Base-by-base conservation (phyloP, 2,797 vertebrate genomes). In the Pelodytes ibericus region DNA sequence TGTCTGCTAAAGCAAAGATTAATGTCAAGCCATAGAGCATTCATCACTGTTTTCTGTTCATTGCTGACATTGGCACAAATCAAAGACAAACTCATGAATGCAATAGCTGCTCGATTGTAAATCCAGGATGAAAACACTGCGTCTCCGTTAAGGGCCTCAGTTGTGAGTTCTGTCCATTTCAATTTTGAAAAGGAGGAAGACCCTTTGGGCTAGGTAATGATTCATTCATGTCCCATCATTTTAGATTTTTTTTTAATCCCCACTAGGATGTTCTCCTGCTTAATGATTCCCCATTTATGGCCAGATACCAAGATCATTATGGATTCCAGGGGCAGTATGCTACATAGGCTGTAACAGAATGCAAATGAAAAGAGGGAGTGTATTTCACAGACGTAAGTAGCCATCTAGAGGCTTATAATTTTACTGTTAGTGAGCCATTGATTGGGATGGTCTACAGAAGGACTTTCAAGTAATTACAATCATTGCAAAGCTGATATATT, bases 391-490 rank as follows among this genome's bases (percentile, higher is more conserved):
- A 82, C 83, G 44, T 30, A 73, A 83, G 82, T 84, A 81, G 86
- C 82, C 90, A 90, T 91, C 91, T 92, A 91, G 90, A 91, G 89
- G 74, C 83, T 83, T 85, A 90, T 91, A 86, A 92, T 92, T 92
- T 93, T 86, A 89, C 89, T 83, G 87, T 90, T 89, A 88, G 85
- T 89, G 85, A 90, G 87, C 89, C 88, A 85, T 85, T 92, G 91
- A 94, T 92, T 92, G 92, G 91, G 90, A 91, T 92, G 91, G 90
- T 92, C 90, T 92, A 87, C 90, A 90, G 91, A 91, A 91, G 90
- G 90, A 89, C 90, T 92, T 93, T 90, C 90, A 93, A 71, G 67
- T 76, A 76, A 76, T 76, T 76, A 76, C 59, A 76, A 71, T 76
- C 74, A 76, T 76, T 76, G 74, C 33, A 44, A 62, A 30, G 67